Evolutionary conservation across 2,888 invertebrate species (phyloP), one percentile per base, ranked within the genome.

Genomic region (Sesia apiformis): DNA sequence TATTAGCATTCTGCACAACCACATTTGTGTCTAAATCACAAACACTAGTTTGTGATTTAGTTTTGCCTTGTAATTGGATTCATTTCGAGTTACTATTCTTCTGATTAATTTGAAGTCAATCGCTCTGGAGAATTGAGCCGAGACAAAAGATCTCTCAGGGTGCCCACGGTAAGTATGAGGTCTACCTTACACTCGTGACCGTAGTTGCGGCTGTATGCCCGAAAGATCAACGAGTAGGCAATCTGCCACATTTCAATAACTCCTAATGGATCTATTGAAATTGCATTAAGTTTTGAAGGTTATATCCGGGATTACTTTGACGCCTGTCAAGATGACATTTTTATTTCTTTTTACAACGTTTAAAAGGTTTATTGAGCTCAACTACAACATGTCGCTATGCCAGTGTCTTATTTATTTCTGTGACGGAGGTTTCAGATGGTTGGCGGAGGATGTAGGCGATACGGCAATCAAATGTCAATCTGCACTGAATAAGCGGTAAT

Each of bases 181-280:
- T 88, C 86, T 55, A 89, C 69, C 70, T 85, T 84, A 62, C 82
- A 87, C 66, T 88, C 85, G 74, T 82, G 81, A 42, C 79, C 79
- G 69, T 75, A 77, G 61, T 76, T 74, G 57, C 66, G 76, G 61
- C 72, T 82, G 64, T 75, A 81, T 51, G 84, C 67, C 65, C 78
- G 70, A 61, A 86, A 81, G 67, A 88, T 82, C 57, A 87, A 65
- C 7, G 84, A 86, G 67, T 87, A 89, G 67, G 86, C 84, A 64
- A 88, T 82, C 69, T 85, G 83, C 88, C 88, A 89, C 88, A 89
- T 89, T 72, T 79, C 81, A 73, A 63, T 58, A 54, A 52, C 7
- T n/a, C 2, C 7, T 49, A 40, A n/a, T 46, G 3, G 23, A 3
- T 46, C 7, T 8, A 46, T 46, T 46, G n/a, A 8, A 46, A 46